These are phyloP conservation scores for Conchocele bisecta DNA, from an alignment of 2,888 invertebrate genomes.

Conservation along the genomic window DNA sequence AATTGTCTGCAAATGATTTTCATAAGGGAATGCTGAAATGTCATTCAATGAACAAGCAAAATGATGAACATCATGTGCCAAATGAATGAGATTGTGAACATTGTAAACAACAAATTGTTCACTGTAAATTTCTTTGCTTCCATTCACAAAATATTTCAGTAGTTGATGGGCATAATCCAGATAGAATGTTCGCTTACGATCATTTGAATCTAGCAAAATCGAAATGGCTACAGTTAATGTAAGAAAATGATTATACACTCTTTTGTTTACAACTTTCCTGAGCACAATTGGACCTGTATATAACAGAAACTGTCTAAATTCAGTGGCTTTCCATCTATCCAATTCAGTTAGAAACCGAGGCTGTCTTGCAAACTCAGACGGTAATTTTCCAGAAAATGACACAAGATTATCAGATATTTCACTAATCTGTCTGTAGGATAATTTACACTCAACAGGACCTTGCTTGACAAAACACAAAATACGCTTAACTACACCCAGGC, in stretches of 20 bases:
- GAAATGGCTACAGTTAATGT: constrained; percentile 36
- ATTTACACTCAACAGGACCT: constrained; percentile 44
- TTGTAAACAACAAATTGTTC: constrained; percentile 55
- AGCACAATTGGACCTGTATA: constrained; percentile 65
- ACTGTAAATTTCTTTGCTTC: constrained; percentile 34
- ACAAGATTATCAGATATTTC: constrained; percentile 22
- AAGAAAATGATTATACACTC: constrained; percentile 43
- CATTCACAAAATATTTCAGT: constrained; percentile 33
- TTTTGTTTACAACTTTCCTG: constrained; percentile 10
- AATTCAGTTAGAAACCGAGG: constrained; percentile 63
- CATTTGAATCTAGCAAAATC: constrained; percentile 19
- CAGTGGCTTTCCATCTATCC: constrained; percentile 74
- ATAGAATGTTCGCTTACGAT: constrained; percentile 14
- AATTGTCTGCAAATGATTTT: constrained; percentile 42
- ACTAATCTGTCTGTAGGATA: constrained; percentile 3
- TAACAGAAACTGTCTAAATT: constrained; percentile 68
- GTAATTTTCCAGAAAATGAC: constrained; percentile 13
- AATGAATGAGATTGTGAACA: constrained; percentile 42
- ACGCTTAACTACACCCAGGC: constrained; percentile 73
- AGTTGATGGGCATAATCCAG: constrained; percentile 42
- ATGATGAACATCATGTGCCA: constrained; percentile 36
- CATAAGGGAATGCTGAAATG: constrained; percentile 48
- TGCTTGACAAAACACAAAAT: constrained; percentile 63
- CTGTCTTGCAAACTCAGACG: constrained; percentile 69
- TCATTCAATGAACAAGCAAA: constrained; percentile 36